phyloP scores from a whole-genome alignment of 2,797 vertebrate species.

The Poliocrania exsul region DNA sequence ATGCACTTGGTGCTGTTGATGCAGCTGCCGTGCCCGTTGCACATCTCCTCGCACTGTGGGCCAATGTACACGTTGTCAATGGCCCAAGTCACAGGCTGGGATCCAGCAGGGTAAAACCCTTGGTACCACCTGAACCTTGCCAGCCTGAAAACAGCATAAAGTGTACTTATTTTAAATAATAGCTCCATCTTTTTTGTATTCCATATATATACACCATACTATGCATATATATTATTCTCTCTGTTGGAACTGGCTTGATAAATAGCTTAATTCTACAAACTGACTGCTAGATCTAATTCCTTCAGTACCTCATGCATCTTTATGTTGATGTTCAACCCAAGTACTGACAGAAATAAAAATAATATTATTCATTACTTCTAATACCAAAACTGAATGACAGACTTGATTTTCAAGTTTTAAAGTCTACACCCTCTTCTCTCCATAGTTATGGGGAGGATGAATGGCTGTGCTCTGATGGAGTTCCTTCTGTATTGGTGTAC shows the following conservation, averaged over 20 bases:
- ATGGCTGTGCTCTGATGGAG: fast-evolving
- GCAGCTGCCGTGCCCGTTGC: constrained; percentile 92
- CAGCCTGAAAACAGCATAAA: constrained; percentile 77
- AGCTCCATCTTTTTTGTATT: not conserved
- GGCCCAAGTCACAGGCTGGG: constrained; percentile 93
- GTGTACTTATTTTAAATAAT: not conserved
- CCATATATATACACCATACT: not conserved
- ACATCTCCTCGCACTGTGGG: constrained; percentile 97
- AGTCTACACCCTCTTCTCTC: not conserved
- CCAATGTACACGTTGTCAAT: constrained; percentile 95
- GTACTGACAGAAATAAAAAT: not conserved
- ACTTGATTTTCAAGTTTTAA: not conserved
- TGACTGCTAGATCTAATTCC: not conserved
- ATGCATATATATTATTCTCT: not conserved
- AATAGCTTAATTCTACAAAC: not conserved
- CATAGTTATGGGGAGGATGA: not conserved
- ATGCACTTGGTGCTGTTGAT: constrained; percentile 89
- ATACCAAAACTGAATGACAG: not conserved
- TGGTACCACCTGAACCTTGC: constrained; percentile 98
- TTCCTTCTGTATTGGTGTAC: not conserved
- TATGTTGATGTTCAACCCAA: not conserved
- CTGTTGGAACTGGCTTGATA: not conserved
- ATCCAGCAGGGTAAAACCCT: constrained; percentile 89
- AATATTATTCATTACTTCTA: not conserved
- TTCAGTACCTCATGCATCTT: not conserved